Evolutionary conservation across 2,888 invertebrate genomes (phyloP), one percentile per base, ranked within the genome.

Genomic region (Punctoribates punctum): DNA sequence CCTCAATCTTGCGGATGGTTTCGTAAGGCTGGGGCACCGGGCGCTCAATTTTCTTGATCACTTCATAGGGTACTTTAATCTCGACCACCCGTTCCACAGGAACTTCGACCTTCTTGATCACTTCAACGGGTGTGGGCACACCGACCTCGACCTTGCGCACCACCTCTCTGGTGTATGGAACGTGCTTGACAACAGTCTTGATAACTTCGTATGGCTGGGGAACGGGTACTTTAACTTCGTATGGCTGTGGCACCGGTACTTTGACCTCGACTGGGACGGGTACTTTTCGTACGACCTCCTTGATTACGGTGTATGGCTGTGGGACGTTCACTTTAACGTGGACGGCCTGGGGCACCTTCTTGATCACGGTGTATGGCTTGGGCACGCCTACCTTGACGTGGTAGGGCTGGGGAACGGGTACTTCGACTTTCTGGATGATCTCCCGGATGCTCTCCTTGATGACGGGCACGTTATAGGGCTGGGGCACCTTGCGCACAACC

Each of bases 141-240:
- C 5, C 13, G 4, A 20, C 51, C 23, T 75, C 25, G 42, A 75
- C 75, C 5, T 57, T 8, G 13, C 74, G 74, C 6, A 74, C 65
- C 20, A 72, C 72, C 23, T 75, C 75, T 17, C 29, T n/a, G 13
- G 34, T 34, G 6, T 48, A 48, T 20, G 75, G 75, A 13, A 75
- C 75, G 13, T 70, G 75, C 17, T 72, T 72, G 46, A 75, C 70
- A 5, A 75, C 75, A 25, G 46, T 51, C 48, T 75, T 75, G 23
- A 72, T 42, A 9, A 75, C 75, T 27, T 75, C 75, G 23, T 75
- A 75, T 4, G 75, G 75, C 29, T 75, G 72, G 46, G 38, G 51
- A 9, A 74, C 62, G 20, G 48, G 54, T 11, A 23, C 23, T 20
- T 48, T 48, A 20, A 74, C 74, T 27, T 74, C 23, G 11, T 20